Base-by-base conservation (phyloP, 2,888 invertebrate genomes). In the Eupithecia inturbata region DNA sequence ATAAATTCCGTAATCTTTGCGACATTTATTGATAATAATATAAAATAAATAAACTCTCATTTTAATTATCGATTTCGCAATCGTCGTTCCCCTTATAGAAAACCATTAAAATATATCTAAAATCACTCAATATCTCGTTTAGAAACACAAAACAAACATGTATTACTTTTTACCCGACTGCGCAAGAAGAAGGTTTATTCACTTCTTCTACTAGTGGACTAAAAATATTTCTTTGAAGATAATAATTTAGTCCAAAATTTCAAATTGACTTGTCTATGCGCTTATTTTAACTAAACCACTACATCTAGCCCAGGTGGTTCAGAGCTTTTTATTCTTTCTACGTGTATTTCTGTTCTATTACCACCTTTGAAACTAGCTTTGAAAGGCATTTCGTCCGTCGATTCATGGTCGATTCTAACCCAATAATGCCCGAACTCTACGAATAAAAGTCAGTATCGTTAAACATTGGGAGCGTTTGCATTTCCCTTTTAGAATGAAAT, bases 341-440 rank as follows among this genome's bases (percentile, higher is more conserved):
- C n/a, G 62, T 69, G 60, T 31, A 62, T 62, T 62, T 62, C 19
- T 31, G 62, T 5, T 62, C 28, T 19, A 31, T 31, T 19, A 31
- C 57, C 39, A 28, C 60, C 60, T 60, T 22, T 60, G 28, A 16
- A 26, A 49, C 28, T 22, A 28, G 7, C 63, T 63, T 1, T 64
- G 63, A 64, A 66, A 66, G 39, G 39, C 41, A 41, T 63, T 69
- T 71, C 67, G 26, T 63, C 67, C 41, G 70, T 75, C 62, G 64
- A 73, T 78, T 68, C 76, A 60, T 64, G 36, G 70, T 75, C 62
- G 64, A 73, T 78, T 68, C 76, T 57, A 78, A 74, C 73, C 68
- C 76, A 76, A 73, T 75, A 78, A 72, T 36, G 70, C 22, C 26
- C 66, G 76, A 69, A 73, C 68, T 71, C 70, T 4, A 53, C 45